These are phyloP conservation scores for Alethe castanea DNA, from an alignment of 2,113 vertebrate species.

Conservation along the genomic window DNA sequence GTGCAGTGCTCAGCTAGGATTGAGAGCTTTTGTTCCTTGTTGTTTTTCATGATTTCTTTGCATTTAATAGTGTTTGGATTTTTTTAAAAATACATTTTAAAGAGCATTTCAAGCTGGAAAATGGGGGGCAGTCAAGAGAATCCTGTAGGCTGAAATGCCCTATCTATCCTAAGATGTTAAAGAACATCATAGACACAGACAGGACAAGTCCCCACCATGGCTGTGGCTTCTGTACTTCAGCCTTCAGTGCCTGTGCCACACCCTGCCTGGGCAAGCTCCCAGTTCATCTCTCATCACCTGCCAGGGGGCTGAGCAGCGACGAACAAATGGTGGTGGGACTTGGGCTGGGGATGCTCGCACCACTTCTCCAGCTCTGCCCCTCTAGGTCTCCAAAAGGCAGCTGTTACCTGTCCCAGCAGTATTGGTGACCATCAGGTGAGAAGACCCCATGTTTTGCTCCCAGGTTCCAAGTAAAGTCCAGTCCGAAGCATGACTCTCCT, in stretches of 20 bases:
- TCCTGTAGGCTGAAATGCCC: not conserved
- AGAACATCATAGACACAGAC: not conserved
- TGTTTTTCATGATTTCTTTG: slow-evolving; percentile 70
- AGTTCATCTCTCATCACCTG: not conserved
- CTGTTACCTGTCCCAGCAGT: not conserved
- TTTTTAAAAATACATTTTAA: not conserved
- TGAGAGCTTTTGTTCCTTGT: slow-evolving; percentile 73
- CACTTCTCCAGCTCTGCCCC: not conserved
- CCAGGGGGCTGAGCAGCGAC: not conserved
- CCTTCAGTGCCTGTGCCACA: not conserved
- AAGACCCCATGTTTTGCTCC: not conserved
- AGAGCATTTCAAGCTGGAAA: slow-evolving; percentile 21
- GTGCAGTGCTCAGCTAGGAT: slow-evolving; percentile 67
- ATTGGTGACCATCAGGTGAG: not conserved
- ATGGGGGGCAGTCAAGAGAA: not conserved
- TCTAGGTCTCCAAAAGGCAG: not conserved
- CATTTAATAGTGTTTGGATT: slow-evolving; percentile 73
- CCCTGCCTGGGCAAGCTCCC: not conserved
- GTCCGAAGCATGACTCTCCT: not conserved
- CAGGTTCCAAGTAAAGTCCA: not conserved
- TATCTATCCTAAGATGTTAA: not conserved
- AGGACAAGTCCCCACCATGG: not conserved
- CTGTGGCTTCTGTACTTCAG: not conserved
- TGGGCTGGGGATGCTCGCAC: not conserved
- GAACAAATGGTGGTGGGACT: not conserved